A percentile compares a stretch with the other conserved stretches of the same genome.
Evolutionary conservation across 1,140 invertebrate genomes (phyloP).

Genomic region (Musca vetustissima): DNA sequence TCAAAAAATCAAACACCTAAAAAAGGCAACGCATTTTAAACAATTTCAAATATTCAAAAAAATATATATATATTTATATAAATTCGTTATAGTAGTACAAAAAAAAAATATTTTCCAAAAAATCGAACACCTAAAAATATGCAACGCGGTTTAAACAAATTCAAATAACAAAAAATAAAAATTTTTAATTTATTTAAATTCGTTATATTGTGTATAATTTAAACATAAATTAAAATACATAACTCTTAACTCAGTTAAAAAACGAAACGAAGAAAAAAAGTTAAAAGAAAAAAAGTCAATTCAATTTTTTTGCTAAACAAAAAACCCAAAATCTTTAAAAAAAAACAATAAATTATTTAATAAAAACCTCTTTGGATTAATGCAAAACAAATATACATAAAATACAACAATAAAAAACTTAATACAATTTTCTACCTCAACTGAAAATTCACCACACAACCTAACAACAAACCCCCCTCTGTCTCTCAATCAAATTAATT

Average conservation of each 20-base stretch:
- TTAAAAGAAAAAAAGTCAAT: background rate
- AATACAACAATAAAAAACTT: constrained; percentile 22
- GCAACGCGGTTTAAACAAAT: background rate
- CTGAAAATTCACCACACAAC: too few species aligned
- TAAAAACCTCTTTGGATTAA: background rate
- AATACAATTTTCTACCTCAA: constrained; percentile 8
- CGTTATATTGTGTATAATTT: constrained; percentile 11
- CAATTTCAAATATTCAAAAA: constrained; percentile 2
- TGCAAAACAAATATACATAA: background rate
- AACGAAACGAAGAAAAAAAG: too few species aligned
- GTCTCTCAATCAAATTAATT: too few species aligned
- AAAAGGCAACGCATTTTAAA: constrained; percentile 10
- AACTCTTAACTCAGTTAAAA: too few species aligned
- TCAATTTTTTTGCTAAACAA: constrained; percentile 5
- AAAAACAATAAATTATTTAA: too few species aligned
- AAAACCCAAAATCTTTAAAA: background rate
- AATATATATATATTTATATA: constrained; percentile 5
- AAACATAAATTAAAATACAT: too few species aligned
- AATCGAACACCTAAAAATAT: constrained; percentile 7
- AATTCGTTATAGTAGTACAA: constrained; percentile 25
- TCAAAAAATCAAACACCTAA: background rate
- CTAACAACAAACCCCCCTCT: constrained; percentile 15
- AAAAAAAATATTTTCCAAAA: constrained; percentile 23
- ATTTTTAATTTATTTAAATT: constrained; percentile 14
- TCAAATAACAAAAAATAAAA: constrained; percentile 16